Conservation (phyloP, 2,797 vertebrate genomes). For the Phaenicophaeus curvirostris region DNA sequence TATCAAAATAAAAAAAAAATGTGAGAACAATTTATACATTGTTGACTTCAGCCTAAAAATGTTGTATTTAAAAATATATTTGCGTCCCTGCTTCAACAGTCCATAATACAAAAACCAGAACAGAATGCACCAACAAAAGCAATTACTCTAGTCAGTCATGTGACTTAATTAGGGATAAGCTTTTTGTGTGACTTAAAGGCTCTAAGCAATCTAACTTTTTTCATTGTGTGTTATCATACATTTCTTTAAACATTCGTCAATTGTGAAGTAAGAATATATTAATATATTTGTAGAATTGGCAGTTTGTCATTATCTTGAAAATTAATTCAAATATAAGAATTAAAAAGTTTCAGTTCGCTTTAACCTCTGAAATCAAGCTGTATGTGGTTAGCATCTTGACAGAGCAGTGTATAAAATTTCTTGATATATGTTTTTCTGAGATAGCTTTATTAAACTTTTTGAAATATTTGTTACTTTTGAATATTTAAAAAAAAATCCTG, state of each 20-base stretch:
- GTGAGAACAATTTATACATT: neutral
- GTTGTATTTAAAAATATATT: neutral
- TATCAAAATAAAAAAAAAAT: neutral
- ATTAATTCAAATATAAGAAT: neutral
- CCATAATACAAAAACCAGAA: neutral
- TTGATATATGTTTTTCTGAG: neutral
- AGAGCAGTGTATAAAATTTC: neutral
- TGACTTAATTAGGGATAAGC: neutral
- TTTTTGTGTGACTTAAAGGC: neutral
- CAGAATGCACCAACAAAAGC: neutral
- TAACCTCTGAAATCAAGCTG: neutral
- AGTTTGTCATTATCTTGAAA: neutral
- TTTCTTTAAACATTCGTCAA: neutral
- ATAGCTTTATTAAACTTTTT: neutral
- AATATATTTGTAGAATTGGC: neutral
- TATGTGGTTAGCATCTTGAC: neutral
- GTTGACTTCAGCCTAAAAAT: neutral
- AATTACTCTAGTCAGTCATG: neutral
- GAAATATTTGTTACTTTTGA: neutral
- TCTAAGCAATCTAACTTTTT: neutral
- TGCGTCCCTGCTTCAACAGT: neutral
- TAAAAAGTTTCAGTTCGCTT: neutral
- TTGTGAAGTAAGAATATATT: neutral
- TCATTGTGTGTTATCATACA: neutral
- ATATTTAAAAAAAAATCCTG: neutral